phyloP scores from a whole-genome alignment of 64 coral and sea anemone genomes.

The Dendronephthya gigantea region DNA sequence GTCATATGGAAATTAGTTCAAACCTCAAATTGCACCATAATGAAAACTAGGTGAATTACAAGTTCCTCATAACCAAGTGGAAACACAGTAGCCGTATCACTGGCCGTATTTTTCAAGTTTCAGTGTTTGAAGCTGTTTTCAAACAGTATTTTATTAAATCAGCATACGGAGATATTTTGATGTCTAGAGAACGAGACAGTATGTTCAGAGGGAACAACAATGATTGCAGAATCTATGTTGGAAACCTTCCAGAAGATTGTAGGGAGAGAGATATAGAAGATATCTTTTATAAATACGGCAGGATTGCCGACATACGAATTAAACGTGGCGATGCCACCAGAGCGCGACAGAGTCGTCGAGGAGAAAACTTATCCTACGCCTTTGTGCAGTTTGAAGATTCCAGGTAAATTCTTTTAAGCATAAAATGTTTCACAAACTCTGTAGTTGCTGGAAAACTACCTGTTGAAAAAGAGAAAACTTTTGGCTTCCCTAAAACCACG shows the following conservation, averaged over 20 bases:
- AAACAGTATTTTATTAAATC: too few relatives aligned
- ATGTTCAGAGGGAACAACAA: conserved; percentile 84
- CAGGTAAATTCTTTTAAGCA: not conserved
- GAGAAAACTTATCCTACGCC: conserved; percentile 25
- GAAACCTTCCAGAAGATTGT: conserved; percentile 80
- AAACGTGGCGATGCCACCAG: conserved; percentile 7
- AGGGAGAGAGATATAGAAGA: conserved; percentile 82
- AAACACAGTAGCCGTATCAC: too few relatives aligned
- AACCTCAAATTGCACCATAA: too few relatives aligned
- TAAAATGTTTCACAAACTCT: not conserved
- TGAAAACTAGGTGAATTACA: too few relatives aligned
- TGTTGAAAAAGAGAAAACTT: not conserved
- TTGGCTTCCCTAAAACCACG: not conserved
- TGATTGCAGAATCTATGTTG: conserved; percentile 82
- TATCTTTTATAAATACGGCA: conserved; percentile 97
- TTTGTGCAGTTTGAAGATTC: conserved; percentile 1
- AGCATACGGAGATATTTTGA: not conserved
- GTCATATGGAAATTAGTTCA: too few relatives aligned
- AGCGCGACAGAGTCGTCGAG: conserved; percentile 52
- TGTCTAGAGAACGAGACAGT: not conserved
- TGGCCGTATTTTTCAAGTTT: too few relatives aligned
- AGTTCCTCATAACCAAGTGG: too few relatives aligned
- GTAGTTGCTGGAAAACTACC: too few relatives aligned
- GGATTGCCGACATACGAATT: conserved; percentile 76
- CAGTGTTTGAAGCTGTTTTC: too few relatives aligned